These are phyloP conservation scores for Eupithecia tripunctaria DNA, from an alignment of 2,888 invertebrate genomes.

Conservation along the genomic window DNA sequence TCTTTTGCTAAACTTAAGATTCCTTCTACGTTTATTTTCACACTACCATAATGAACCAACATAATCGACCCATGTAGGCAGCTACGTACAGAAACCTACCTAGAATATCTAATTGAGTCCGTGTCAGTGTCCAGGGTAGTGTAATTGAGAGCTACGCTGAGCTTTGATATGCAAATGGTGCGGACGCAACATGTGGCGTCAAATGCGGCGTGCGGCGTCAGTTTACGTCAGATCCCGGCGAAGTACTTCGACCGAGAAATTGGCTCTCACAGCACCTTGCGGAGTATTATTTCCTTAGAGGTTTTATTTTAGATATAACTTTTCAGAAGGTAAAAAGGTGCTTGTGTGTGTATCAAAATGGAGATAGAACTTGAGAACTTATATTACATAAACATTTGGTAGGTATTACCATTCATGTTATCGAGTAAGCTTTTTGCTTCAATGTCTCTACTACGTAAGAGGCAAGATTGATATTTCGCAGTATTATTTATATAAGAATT, in stretches of 20 bases:
- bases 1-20: background rate
- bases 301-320: background rate
- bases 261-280: conserved; percentile 25
- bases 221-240: conserved; percentile 43
- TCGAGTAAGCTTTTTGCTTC: background rate
- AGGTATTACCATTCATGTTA: background rate
- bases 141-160: conserved; percentile 71
- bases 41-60: background rate
- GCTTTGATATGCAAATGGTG: conserved; percentile 79
- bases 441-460: background rate
- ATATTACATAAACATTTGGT: background rate
- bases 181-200: conserved; percentile 71
- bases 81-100: background rate
- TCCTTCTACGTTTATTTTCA: background rate
- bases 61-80: background rate
- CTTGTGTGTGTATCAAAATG: background rate
- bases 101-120: conserved; percentile 19
- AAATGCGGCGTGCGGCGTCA: conserved; percentile 27
- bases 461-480: background rate
- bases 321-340: background rate
- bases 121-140: conserved; percentile 28
- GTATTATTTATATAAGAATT: background rate
- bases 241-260: conserved; percentile 40
- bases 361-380: background rate
- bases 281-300: conserved; percentile 5